These are phyloP conservation scores for Blastomussa wellsi DNA, from an alignment of 92 coral and sea anemone species.

Conservation along the genomic window DNA sequence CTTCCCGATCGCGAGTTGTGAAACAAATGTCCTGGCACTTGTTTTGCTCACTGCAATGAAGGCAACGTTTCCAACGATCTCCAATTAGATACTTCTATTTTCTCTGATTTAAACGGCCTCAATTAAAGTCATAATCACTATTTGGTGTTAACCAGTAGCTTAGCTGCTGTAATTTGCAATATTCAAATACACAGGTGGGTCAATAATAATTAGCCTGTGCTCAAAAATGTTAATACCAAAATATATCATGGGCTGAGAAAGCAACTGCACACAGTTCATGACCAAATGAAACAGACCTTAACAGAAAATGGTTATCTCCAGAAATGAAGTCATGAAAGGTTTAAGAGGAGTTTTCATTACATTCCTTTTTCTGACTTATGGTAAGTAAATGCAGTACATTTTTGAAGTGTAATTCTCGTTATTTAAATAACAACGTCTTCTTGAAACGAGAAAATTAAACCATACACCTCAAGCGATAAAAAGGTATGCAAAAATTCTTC, in stretches of 20 bases:
- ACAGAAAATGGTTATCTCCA: background rate
- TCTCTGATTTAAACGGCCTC: background rate
- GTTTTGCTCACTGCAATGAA: background rate
- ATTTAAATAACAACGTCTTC: too few species aligned
- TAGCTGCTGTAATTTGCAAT: background rate
- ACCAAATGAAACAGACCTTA: background rate
- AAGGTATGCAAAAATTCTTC: too few species aligned
- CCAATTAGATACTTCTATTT: background rate
- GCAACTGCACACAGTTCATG: background rate
- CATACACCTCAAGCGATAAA: too few species aligned
- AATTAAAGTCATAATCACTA: too few species aligned
- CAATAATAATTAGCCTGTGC: background rate
- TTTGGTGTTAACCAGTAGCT: background rate
- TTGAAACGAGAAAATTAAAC: too few species aligned
- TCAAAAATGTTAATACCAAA: background rate
- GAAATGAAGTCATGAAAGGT: background rate
- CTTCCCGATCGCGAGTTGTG: too few species aligned
- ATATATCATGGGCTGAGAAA: background rate
- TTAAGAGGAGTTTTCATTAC: background rate
- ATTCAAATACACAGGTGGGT: background rate
- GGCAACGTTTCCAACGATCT: background rate
- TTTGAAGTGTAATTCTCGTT: too few species aligned
- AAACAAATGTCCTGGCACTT: background rate
- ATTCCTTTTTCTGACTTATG: background rate
- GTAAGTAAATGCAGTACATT: background rate